phyloP scores from a whole-genome alignment of 2,113 vertebrate genomes.

The Pelmatolapia mariae region DNA sequence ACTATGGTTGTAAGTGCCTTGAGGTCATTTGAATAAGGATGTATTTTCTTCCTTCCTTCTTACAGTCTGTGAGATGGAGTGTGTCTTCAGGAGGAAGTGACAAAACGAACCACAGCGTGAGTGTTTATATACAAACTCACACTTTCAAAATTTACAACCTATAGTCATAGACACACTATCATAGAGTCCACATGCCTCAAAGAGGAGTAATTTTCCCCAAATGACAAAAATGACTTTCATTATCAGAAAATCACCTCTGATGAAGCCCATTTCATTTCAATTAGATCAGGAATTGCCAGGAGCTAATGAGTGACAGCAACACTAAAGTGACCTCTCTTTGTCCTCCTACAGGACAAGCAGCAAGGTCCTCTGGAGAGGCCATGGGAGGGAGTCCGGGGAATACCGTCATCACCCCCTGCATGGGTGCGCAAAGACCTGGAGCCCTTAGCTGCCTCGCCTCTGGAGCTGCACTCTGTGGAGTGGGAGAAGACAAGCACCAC shows the following conservation, averaged over 20 bases:
- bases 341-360: slow-evolving; percentile 86
- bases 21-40: slow-evolving; percentile 52
- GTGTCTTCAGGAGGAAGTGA: slow-evolving; percentile 82
- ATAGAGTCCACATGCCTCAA: slow-evolving; percentile 39
- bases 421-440: slow-evolving; percentile 97
- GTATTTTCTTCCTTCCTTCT: slow-evolving; percentile 60
- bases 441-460: slow-evolving; percentile 82
- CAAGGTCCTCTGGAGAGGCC: slow-evolving; percentile 90
- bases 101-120: slow-evolving; percentile 81
- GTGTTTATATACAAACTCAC: slow-evolving; percentile 56
- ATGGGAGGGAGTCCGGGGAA: slow-evolving; percentile 92
- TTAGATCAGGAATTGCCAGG: slow-evolving; percentile 7
- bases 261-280: slow-evolving; percentile 28
- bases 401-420: slow-evolving; percentile 84
- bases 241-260: slow-evolving; percentile 11
- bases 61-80: slow-evolving; percentile 79
- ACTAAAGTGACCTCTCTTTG: slow-evolving; percentile 18
- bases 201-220: slow-evolving; percentile 18
- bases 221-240: slow-evolving; percentile 10
- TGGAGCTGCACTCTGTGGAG: slow-evolving; percentile 92
- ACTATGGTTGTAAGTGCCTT: slow-evolving; percentile 13
- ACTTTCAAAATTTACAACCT: slow-evolving; percentile 14
- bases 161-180: slow-evolving; percentile 26
- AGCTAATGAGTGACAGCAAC: not conserved
- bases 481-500: slow-evolving; percentile 93